Conservation (phyloP, 2,113 vertebrate genomes). For the Rhinopomastus cyanomelas region DNA sequence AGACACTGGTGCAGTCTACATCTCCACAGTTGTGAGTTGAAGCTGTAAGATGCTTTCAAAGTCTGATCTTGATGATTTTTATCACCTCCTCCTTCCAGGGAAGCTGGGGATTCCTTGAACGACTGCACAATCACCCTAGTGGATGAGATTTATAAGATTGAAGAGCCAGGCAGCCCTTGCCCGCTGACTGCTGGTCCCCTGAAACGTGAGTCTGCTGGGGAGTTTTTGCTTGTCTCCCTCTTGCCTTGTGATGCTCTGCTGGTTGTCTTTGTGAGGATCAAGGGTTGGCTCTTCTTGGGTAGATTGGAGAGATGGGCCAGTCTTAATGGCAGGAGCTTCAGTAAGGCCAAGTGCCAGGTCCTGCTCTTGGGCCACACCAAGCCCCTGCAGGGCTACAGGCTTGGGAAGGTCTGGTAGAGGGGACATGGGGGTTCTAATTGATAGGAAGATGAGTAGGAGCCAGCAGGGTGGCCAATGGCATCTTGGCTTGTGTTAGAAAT, state of each 20-base stretch:
- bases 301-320: too few species aligned
- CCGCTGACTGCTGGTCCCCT: conserved; percentile 75
- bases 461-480: too few species aligned
- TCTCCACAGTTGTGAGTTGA: background rate
- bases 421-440: too few species aligned
- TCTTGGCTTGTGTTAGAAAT: too few species aligned
- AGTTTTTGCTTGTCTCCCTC: background rate
- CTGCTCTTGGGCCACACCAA: too few species aligned
- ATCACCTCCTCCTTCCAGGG: conserved; percentile 63
- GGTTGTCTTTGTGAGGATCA: background rate
- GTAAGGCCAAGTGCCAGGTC: too few species aligned
- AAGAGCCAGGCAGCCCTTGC: conserved; percentile 80
- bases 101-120: conserved; percentile 85
- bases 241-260: background rate
- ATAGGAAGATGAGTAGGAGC: too few species aligned
- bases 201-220: conserved; percentile 77
- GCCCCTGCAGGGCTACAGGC: too few species aligned
- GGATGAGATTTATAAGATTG: conserved; percentile 95
- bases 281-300: too few species aligned
- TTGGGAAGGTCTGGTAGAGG: too few species aligned
- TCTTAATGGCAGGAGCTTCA: too few species aligned
- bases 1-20: too few species aligned
- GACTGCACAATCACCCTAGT: conserved; percentile 91
- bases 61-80: background rate
- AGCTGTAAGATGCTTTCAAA: background rate